Conservation (phyloP, 2,888 invertebrate species). For the Synanthedon tipuliformis region DNA sequence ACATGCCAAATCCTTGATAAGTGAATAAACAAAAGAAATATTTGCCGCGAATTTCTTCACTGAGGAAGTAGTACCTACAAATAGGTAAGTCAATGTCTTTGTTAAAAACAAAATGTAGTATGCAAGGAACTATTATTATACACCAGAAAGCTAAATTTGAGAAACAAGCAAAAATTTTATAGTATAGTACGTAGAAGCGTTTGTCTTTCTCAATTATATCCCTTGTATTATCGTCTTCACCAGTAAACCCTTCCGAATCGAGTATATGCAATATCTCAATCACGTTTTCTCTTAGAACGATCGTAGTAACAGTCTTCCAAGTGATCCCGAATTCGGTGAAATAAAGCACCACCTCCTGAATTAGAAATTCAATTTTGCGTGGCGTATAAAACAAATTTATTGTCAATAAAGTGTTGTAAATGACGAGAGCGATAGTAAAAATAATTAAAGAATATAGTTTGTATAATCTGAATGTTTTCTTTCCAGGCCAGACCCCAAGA, state of each 20-base stretch:
- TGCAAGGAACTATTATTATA: not conserved
- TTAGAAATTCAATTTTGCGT: not conserved
- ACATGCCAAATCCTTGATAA: not conserved
- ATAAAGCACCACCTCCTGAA: not conserved
- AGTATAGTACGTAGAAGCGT: not conserved
- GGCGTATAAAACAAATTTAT: not conserved
- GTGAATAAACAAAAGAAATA: not conserved
- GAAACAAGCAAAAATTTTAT: not conserved
- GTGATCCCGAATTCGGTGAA: not conserved
- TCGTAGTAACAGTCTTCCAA: not conserved
- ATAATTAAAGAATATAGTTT: not conserved
- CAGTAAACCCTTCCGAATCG: not conserved
- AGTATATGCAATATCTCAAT: not conserved
- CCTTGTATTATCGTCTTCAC: not conserved
- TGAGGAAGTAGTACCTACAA: not conserved
- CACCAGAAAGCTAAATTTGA: not conserved
- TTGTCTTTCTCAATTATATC: not conserved
- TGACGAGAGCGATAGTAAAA: not conserved
- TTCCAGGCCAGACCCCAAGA: not conserved
- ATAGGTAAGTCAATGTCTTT: not conserved
- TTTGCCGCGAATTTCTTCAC: not conserved
- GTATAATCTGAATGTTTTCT: not conserved
- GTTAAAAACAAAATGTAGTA: not conserved
- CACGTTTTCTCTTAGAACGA: not conserved
- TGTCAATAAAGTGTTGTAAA: not conserved